Base-by-base conservation (phyloP, 53 echinoderm and acorn worm species). In the Mesocentrotus franciscanus region DNA sequence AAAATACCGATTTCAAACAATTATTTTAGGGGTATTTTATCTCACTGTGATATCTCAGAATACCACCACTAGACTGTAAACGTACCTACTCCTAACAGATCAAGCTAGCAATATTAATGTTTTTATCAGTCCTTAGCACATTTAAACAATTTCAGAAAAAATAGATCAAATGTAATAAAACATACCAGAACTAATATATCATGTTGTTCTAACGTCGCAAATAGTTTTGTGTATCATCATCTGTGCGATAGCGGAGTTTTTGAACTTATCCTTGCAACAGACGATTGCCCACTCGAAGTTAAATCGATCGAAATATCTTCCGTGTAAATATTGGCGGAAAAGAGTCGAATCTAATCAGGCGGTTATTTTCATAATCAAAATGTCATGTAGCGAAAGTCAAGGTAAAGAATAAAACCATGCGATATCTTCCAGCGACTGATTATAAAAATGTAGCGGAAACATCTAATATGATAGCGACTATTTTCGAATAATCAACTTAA, bases 241-340 rank as follows among this genome's bases (percentile, higher is more conserved):
- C 42, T 20, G 42, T 9, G 22, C 2, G 22, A 20, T 35, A 13
- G 39, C 7, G 35, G 0, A 17, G 42, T 78, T 78, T 79, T 35
- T 81, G 4, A 81, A 4, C 17, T 36, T 22, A 81, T 20, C 36
- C 42, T 81, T 8, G 20, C 76, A 81, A 15, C 42, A 42, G 81
- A 81, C 81, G 81, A 42, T 81, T 81, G 81, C 36, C 79, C 20
- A 74, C 81, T 42, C 81, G 81, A 39, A 81, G 39, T 42, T 81
- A 39, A 18, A 81, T 81, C 81, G 81, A 81, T 81, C 81, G 81
- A 81, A 79, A 36, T 14, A 36, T 18, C 17, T 42, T 81, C 36
- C 36, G 8, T 81, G 81, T 81, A 81, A 36, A 81, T 36, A 81
- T 8, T 22, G 81, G 81, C 39, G 81, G 39, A 20, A 81, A 81